Base-by-base conservation (phyloP, 1,140 invertebrate species). In the Batillaria attramentaria region DNA sequence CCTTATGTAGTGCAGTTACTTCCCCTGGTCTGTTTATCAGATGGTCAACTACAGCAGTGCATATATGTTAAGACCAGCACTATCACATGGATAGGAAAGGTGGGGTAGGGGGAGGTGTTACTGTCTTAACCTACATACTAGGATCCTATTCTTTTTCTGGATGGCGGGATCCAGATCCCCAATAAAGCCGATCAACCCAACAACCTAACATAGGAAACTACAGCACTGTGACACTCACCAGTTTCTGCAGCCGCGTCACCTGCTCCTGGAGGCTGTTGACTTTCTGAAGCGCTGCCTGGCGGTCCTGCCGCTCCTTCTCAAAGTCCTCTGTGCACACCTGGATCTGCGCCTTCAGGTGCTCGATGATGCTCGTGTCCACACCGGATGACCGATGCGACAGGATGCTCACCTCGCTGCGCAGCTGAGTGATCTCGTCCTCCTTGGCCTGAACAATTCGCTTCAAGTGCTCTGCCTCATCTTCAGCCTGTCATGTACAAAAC, bases 251-350 rank as follows among this genome's bases (percentile, higher is more conserved):
- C 8, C 41, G 77, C 6, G 35, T 65, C 8, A 78, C 37, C 28
- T 83, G 70, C 2, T 78, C 79, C 43, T 80, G 75, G 3, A 83
- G 46, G 20, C 50, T 68, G 37, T 62, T 35, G 10, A 68, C 57
- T 43, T 68, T 79, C 24, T 79, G 70, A 8, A 87, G 83, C 10
- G 87, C 88, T 54, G 85, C 83, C 78, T 86, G 87, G 42, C 87
- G 54, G 72, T 89, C 88, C 41, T 83, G 82, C 57, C 88, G 81
- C 72, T 89, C 88, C 5, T 83, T 86, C 60, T 88, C 86, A 75
- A 89, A 89, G 79, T 89, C 88, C 80, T 89, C 88, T 10, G 88
- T 88, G 79, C 86, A 89, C 31, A 89, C 87, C 50, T 88, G 87
- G n/a, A 89, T 87, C 74, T 89, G 88, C 13, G 87, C 85, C 70